These are phyloP conservation scores for Tupaia chinensis DNA, from an alignment of 2,113 vertebrate genomes.

Conservation along the genomic window DNA sequence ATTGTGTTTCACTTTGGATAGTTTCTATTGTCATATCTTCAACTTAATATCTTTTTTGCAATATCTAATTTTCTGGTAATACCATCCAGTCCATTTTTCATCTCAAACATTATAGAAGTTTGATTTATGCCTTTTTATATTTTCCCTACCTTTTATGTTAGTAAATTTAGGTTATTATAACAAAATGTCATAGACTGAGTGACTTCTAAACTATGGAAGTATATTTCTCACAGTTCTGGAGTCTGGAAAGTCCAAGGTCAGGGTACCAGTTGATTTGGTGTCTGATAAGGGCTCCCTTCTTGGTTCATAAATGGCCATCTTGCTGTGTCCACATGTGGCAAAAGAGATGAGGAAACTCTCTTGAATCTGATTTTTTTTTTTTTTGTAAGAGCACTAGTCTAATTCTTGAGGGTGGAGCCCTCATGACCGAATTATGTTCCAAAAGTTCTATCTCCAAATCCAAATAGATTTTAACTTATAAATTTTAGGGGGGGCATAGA, in stretches of 20 bases:
- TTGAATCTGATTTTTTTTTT: neutral
- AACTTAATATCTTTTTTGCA: neutral
- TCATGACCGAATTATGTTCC: no score
- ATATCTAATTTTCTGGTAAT: no score
- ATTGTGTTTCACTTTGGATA: neutral
- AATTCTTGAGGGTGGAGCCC: no score
- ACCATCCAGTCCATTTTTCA: neutral
- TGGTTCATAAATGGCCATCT: neutral
- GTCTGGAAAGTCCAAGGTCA: neutral
- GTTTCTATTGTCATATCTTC: neutral
- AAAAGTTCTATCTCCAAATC: no score
- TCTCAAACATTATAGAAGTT: neutral
- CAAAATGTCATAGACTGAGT: neutral
- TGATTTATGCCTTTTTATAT: neutral
- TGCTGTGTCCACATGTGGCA: neutral
- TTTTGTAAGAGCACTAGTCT: no score
- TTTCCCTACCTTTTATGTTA: neutral
- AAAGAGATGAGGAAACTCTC: neutral
- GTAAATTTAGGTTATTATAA: no score
- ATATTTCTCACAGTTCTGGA: neutral
- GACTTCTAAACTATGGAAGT: neutral
- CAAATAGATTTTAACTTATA: no score
- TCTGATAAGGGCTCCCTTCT: neutral
- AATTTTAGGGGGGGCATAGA: neutral
- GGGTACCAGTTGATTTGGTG: neutral